Evolutionary conservation across 2,797 vertebrate species (phyloP).

Genomic region (Falco biarmicus): DNA sequence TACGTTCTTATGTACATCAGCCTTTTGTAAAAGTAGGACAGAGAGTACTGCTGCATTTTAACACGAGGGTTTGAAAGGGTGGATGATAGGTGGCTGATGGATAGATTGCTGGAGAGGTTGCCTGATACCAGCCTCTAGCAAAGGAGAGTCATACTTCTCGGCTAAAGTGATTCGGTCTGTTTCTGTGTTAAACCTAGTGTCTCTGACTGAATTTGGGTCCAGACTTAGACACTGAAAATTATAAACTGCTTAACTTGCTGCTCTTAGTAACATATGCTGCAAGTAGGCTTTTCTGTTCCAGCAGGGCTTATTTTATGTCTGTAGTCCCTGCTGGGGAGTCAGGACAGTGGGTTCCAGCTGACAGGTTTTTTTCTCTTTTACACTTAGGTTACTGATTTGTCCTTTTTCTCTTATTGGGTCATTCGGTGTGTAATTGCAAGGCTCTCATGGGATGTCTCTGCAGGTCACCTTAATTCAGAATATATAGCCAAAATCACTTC

Average conservation of each 20-base stretch:
- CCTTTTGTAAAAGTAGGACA: neutral
- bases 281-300: neutral
- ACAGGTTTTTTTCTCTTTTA: neutral
- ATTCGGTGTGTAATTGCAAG: slow-evolving; percentile 24
- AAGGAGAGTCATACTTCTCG: neutral
- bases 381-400: slow-evolving; percentile 24
- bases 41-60: accelerated
- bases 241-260: neutral
- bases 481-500: neutral
- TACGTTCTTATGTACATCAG: neutral
- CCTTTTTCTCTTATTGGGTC: slow-evolving; percentile 50
- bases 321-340: neutral
- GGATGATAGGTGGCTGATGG: neutral
- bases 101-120: neutral
- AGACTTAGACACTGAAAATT: neutral
- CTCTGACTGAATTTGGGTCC: neutral
- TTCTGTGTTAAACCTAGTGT: neutral
- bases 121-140: too few species aligned
- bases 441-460: slow-evolving; percentile 55
- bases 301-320: neutral
- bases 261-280: neutral
- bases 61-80: neutral
- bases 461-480: slow-evolving; percentile 57
- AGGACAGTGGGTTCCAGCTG: neutral
- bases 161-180: accelerated